Base-by-base conservation (phyloP, 1,140 invertebrate genomes). In the Drosophila ananassae region DNA sequence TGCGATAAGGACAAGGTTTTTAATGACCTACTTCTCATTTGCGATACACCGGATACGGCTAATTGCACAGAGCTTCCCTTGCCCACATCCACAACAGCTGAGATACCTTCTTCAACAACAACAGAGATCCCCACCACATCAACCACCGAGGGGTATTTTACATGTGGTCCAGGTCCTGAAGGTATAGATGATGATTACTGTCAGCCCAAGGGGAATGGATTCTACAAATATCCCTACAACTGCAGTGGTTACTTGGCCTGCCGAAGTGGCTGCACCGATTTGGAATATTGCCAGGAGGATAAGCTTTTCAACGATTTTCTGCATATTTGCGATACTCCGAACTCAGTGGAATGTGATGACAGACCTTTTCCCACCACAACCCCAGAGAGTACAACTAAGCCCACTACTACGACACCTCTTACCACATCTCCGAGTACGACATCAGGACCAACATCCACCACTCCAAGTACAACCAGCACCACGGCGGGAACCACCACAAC, bases 21-120 rank as follows among this genome's bases (percentile, higher is more conserved):
- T 28, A 91, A 90, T 50, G 6, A 41, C 5, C 0, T 22, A 2
- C 47, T 85, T 0, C 7, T 24, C 0, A 83, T 91, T 41, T 90
- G 89, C 58, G 89, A 90, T 71, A 91, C 79, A 21, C 87, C 87
- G 2, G 87, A 90, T 2, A 60, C 64, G 0, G 77, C 77, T 1
- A 13, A 90, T 0, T 90, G 87, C 13, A 67, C 69, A 13, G 76
- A 81, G n/a, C 10, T 77, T 28, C 79, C 87, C 0, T 17, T 87
- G 46, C 87, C 87, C 0, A 58, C 13, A 21, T 41, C 61, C 6
- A 68, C 71, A 7, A 78, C 76, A 1, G 28, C 30, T 2, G n/a
- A n/a, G 12, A 10, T 41, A 0, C 5, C 28, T 1, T 55, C 30
- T 37, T 54, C 60, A 2, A 68, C 76, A 6, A 68, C 76, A 7